These are phyloP conservation scores for Aporophyla nigra DNA, from an alignment of 2,888 invertebrate genomes.

Conservation along the genomic window DNA sequence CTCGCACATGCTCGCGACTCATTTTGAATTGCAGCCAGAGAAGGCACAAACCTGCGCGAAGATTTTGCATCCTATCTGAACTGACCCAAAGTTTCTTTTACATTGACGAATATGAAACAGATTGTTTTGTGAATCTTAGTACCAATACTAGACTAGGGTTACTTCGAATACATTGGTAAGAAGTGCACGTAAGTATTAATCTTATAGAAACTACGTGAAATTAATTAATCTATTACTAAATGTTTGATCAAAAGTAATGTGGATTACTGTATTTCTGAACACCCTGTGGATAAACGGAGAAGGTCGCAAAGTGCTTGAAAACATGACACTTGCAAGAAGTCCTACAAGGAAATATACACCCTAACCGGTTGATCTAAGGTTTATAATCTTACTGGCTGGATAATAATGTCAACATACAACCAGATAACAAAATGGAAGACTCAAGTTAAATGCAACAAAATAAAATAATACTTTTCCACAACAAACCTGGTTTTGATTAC, in stretches of 20 bases:
- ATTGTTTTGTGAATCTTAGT: conserved; percentile 6
- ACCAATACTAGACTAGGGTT: conserved; percentile 26
- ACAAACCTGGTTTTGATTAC: background rate
- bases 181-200: conserved; percentile 37
- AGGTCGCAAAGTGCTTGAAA: background rate
- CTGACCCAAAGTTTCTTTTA: conserved; percentile 6
- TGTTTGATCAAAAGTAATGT: background rate
- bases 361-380: background rate
- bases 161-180: conserved; percentile 31
- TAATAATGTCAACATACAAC: background rate
- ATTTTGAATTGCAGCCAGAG: no score
- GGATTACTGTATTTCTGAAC: background rate
- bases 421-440: conserved; percentile 19
- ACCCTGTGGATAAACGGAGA: background rate
- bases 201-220: conserved; percentile 38
- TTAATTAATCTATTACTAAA: background rate
- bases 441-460: background rate
- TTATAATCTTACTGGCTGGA: background rate
- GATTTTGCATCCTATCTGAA: no score
- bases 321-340: background rate
- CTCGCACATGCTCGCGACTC: no score
- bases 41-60: no score
- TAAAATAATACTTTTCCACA: conserved; percentile 13
- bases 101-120: background rate
- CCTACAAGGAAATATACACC: background rate